Evolutionary conservation across 2,113 vertebrate species (phyloP).

Genomic region (Nibea albiflora): DNA sequence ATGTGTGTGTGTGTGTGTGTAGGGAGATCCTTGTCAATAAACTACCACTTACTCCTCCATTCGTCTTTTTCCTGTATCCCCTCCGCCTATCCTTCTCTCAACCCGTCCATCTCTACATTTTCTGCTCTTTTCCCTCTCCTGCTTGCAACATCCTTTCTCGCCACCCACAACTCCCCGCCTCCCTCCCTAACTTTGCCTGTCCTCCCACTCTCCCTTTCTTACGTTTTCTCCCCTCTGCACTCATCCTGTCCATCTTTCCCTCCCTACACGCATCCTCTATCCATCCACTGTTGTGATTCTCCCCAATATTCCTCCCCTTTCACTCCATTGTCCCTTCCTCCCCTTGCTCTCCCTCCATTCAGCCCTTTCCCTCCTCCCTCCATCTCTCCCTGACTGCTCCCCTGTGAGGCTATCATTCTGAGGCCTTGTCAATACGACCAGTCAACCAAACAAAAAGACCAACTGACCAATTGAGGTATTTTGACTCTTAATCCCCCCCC

Average conservation of each 20-base stretch:
- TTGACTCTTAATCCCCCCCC: conserved; percentile 81
- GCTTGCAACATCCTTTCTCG: neutral
- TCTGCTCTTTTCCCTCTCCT: neutral
- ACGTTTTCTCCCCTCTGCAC: no score
- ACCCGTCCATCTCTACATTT: conserved; percentile 43
- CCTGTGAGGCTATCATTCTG: conserved; percentile 94
- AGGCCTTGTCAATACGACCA: conserved; percentile 92
- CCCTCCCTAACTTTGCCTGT: neutral
- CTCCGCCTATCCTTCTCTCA: conserved; percentile 31
- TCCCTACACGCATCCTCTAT: conserved; percentile 43
- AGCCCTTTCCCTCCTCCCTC: conserved; percentile 17
- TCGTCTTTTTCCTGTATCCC: conserved; percentile 60
- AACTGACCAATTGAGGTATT: conserved; percentile 90
- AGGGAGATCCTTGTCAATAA: conserved; percentile 91
- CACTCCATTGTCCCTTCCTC: neutral
- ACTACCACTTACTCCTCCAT: conserved; percentile 73
- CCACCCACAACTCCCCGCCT: conserved; percentile 2
- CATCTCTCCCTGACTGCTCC: conserved; percentile 57
- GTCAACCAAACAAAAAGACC: conserved; percentile 89
- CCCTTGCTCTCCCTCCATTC: conserved; percentile 22
- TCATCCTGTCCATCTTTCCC: neutral
- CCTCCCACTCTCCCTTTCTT: neutral
- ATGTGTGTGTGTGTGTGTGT: conserved; percentile 33
- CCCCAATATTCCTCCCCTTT: neutral
- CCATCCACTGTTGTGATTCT: neutral